Base-by-base conservation (phyloP, 2,797 vertebrate genomes). In the Dryobates pubescens region DNA sequence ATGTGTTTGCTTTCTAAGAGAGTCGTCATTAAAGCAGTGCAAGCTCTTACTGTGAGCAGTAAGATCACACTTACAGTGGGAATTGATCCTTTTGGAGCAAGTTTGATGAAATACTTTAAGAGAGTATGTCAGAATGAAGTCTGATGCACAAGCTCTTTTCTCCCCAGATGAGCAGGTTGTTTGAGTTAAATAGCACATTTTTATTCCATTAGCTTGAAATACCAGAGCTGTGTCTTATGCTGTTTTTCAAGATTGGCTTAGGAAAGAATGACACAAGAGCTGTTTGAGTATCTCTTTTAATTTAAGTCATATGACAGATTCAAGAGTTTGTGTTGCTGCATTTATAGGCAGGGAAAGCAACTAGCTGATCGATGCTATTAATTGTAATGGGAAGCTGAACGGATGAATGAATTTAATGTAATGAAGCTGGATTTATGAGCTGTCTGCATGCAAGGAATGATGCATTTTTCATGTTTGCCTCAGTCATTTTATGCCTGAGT, bases 171-270 rank as follows among this genome's bases (percentile, higher is more conserved):
- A 81, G 64, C 88, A 92, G 79, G 71, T 86, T 96, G 89, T 93
- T 95, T 83, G 58, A 83, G 86, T 96, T 93, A 95, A 95, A 74
- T 68, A 53, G 2, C 8, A 2, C 89, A 57, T 67, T 92, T 91
- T 94, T 94, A 92, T 94, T 63, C 89, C 85, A 74, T 89, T 95
- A 89, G 29, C 4, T 0, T 86, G 85, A 88, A 93, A 93, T 95
- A 65, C 93, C 92, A 93, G 73, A 94, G 51, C 36, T 82, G 17
- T 92, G 82, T 81, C 74, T 88, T 92, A 79, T 3, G 43, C 77
- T 95, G 61, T 71, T 92, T 94, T 91, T 88, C 71, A 84, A 34
- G 82, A 32, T 7, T 75, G 57, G 36, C 45, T 94, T 92, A 67
- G 94, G 92, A 95, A 94, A 92, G 58, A 88, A 88, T 90, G 79